These are phyloP conservation scores for Cariama cristata DNA, from an alignment of 2,113 vertebrate genomes.

Conservation along the genomic window DNA sequence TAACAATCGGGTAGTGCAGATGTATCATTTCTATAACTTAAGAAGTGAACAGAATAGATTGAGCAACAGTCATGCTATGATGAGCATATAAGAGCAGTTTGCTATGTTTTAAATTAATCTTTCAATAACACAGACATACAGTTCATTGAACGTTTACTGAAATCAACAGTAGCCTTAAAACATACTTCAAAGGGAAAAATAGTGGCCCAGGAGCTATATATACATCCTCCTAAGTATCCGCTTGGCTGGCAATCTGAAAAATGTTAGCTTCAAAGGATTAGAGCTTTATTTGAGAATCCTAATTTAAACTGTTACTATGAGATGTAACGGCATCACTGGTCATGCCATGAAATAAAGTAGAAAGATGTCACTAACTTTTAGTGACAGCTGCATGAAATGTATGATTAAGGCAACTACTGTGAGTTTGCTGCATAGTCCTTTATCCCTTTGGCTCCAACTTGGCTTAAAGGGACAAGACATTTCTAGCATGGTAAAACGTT, in stretches of 20 bases:
- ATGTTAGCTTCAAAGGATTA: slow-evolving; percentile 31
- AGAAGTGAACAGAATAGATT: not conserved
- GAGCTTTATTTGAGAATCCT: slow-evolving; percentile 24
- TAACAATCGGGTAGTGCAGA: not conserved
- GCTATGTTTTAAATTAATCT: slow-evolving; percentile 32
- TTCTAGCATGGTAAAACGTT: not conserved
- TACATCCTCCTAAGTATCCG: not conserved
- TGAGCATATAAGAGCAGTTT: not conserved
- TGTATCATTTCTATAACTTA: not conserved
- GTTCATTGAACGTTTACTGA: not conserved
- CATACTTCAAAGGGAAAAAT: slow-evolving; percentile 8
- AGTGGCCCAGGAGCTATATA: not conserved
- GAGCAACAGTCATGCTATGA: not conserved
- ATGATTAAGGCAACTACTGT: slow-evolving; percentile 14
- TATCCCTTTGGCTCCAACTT: not conserved
- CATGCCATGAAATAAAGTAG: slow-evolving; percentile 42
- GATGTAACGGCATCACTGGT: not conserved
- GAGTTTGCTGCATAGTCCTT: not conserved
- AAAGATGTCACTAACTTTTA: slow-evolving; percentile 55
- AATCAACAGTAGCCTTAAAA: not conserved
- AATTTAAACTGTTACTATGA: slow-evolving; percentile 41
- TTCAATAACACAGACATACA: not conserved
- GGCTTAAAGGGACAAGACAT: slow-evolving; percentile 22
- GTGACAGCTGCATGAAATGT: slow-evolving; percentile 59
- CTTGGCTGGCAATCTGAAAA: slow-evolving; percentile 53